These are phyloP conservation scores for Rhyacophila brunnea DNA, from an alignment of 1,140 invertebrate genomes.

Conservation along the genomic window DNA sequence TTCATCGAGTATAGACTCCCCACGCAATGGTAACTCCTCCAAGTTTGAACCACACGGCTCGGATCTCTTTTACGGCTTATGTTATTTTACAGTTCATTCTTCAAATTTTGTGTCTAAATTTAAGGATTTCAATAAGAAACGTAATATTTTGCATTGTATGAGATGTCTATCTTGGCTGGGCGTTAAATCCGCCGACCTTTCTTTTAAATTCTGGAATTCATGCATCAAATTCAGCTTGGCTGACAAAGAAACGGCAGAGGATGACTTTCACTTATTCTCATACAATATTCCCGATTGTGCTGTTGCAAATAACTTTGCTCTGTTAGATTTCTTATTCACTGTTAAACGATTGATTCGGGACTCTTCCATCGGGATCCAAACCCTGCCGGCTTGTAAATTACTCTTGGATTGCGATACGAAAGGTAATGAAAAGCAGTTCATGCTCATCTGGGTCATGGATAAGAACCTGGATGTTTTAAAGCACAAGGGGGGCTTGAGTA, in stretches of 20 bases:
- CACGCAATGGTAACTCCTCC: slow-evolving; percentile 12
- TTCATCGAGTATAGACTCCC: slow-evolving; percentile 20
- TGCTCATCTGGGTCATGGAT: slow-evolving; percentile 58
- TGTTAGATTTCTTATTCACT: slow-evolving; percentile 51
- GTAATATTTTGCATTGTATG: slow-evolving; percentile 53
- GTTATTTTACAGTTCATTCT: slow-evolving; percentile 50
- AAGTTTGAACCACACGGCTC: slow-evolving; percentile 43
- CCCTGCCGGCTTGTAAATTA: slow-evolving; percentile 51
- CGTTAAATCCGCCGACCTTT: slow-evolving; percentile 42
- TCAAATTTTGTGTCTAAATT: slow-evolving; percentile 43
- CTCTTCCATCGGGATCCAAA: slow-evolving; percentile 49
- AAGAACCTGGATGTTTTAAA: slow-evolving; percentile 51
- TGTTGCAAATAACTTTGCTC: slow-evolving; percentile 24
- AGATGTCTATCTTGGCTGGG: slow-evolving; percentile 57
- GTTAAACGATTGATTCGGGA: slow-evolving; percentile 50
- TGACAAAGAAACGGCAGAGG: slow-evolving; percentile 26
- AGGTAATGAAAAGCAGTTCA: slow-evolving; percentile 45
- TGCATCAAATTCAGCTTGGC: slow-evolving; percentile 44
- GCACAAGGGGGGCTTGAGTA: no score
- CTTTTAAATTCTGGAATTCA: slow-evolving; percentile 50
- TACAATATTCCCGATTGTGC: slow-evolving; percentile 27
- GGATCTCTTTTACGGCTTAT: slow-evolving; percentile 55
- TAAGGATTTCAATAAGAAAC: slow-evolving; percentile 46
- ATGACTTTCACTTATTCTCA: slow-evolving; percentile 39
- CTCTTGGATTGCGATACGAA: slow-evolving; percentile 47